These are phyloP conservation scores for Psilanteris sp. DNA, from an alignment of 1,140 invertebrate species.

Conservation along the genomic window DNA sequence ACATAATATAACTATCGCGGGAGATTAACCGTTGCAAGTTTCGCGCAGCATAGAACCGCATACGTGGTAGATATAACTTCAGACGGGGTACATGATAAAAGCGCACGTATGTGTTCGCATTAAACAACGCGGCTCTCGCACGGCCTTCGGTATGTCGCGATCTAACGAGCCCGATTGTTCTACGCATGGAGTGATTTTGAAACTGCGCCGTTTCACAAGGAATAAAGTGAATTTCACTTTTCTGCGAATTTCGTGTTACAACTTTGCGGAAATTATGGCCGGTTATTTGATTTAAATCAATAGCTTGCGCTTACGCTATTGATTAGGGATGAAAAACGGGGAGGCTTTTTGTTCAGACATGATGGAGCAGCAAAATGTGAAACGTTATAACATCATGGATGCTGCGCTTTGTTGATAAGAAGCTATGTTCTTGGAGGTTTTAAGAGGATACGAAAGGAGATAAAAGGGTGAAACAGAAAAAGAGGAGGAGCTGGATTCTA, in stretches of 20 bases:
- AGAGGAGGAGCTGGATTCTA: constrained; percentile 50
- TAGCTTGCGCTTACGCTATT: constrained; percentile 20
- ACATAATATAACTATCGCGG: constrained; percentile 52
- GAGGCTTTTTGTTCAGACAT: constrained; percentile 27
- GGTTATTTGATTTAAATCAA: constrained; percentile 41
- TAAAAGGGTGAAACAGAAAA: constrained; percentile 41
- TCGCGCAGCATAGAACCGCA: constrained; percentile 56
- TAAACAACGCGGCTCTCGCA: constrained; percentile 34
- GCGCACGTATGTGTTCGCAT: constrained; percentile 58
- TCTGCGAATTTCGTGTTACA: constrained; percentile 14
- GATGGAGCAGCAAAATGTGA: constrained; percentile 31
- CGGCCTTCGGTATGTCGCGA: constrained; percentile 46
- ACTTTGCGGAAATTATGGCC: constrained; percentile 13
- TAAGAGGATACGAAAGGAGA: constrained; percentile 29
- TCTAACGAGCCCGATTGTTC: constrained; percentile 70
- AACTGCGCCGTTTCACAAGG: constrained; percentile 19
- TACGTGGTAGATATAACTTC: constrained; percentile 64
- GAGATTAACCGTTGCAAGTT: constrained; percentile 71
- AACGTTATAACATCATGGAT: constrained; percentile 41
- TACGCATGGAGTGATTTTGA: constrained; percentile 60
- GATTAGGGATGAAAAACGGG: constrained; percentile 38
- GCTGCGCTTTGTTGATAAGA: constrained; percentile 49
- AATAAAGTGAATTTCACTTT: constrained; percentile 26
- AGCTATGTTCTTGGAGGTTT: constrained; percentile 46
- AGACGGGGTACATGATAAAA: constrained; percentile 40